Evolutionary conservation across 2,888 invertebrate genomes (phyloP), one percentile per base, ranked within the genome.

Genomic region (Argyresthia goedartella): DNA sequence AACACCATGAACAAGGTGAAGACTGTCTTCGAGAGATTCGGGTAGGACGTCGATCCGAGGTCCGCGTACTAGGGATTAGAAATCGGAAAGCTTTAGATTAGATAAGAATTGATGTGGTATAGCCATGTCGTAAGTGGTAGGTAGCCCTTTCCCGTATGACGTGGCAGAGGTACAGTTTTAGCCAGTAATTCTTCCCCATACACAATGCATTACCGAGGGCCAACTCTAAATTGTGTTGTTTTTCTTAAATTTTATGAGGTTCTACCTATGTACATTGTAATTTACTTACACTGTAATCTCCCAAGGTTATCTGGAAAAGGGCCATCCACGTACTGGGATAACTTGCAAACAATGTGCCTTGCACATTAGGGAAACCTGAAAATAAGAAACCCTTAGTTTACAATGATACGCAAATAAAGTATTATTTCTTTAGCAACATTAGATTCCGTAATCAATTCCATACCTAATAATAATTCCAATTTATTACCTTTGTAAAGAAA

Each of bases 1-100:
- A 99, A 93, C 53, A 99, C 95, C 97, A 99, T 98, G 75, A 99
- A 99, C 55, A 98, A 89, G 0, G 96, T 94, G 75, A 99, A 99
- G n/a, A 99, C 96, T 0, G 95, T 92, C 87, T 99, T 98, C 25
- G 96, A 95, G 56, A 99, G 86, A 59, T 93, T 93, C 8, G 97
- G 95, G 74, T 98, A 98, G 1, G 95, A 94, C 1, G 97, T 97
- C 69, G 92, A 89, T 53, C 93, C 91, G 58, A 99, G 90, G 66
- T 97, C 97, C 44, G 95, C 91, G 84, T 99, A 99, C 99, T 99
- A 87, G 49, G 88, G 16, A 10, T n/a, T 9, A 8, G 39, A 39
- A 11, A 11, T 7, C 9, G 36, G 36, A 36, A 36, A n/a, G n/a
- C n/a, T n/a, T n/a, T n/a, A n/a, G n/a, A n/a, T n/a, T 1, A 16